Evolutionary conservation across 1,140 invertebrate species (phyloP).

Genomic region (Prorops nasuta): DNA sequence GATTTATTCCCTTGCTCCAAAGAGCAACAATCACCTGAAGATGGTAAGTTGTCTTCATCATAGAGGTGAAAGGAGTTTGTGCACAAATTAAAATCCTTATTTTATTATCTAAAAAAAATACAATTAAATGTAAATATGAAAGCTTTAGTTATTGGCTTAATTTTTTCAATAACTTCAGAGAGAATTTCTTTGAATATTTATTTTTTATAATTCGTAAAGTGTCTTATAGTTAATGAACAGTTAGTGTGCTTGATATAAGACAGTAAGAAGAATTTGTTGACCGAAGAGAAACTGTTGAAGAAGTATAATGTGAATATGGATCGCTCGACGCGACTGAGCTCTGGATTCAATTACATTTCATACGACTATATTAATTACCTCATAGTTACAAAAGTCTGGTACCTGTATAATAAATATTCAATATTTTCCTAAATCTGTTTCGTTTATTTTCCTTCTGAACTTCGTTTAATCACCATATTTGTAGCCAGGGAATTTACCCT

Average conservation of each 20-base stretch:
- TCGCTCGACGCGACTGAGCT: background rate
- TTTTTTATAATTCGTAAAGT: constrained; percentile 26
- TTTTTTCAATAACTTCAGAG: constrained; percentile 19
- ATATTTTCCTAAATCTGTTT: constrained; percentile 4
- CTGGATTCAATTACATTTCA: constrained; percentile 22
- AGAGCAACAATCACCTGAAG: constrained; percentile 24
- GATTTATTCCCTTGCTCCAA: constrained; percentile 5
- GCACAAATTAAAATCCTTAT: constrained; percentile 26
- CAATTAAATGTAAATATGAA: too few species aligned
- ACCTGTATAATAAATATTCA: constrained; percentile 40
- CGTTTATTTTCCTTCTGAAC: background rate
- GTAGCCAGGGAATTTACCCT: constrained; percentile 28
- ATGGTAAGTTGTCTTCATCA: constrained; percentile 51
- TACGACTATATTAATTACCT: constrained; percentile 36
- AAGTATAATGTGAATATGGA: background rate
- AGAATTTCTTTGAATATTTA: constrained; percentile 23
- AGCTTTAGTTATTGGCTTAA: constrained; percentile 18
- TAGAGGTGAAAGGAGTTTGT: constrained; percentile 19
- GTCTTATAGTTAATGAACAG: constrained; percentile 23
- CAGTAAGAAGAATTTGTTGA: background rate
- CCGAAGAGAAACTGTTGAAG: too few species aligned
- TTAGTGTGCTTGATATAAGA: constrained; percentile 23
- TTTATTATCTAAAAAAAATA: constrained; percentile 20
- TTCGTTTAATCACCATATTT: constrained; percentile 27
- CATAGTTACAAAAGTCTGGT: constrained; percentile 34